Evolutionary conservation across 1,140 invertebrate species (phyloP).

Genomic region (Zelostemma sp.): DNA sequence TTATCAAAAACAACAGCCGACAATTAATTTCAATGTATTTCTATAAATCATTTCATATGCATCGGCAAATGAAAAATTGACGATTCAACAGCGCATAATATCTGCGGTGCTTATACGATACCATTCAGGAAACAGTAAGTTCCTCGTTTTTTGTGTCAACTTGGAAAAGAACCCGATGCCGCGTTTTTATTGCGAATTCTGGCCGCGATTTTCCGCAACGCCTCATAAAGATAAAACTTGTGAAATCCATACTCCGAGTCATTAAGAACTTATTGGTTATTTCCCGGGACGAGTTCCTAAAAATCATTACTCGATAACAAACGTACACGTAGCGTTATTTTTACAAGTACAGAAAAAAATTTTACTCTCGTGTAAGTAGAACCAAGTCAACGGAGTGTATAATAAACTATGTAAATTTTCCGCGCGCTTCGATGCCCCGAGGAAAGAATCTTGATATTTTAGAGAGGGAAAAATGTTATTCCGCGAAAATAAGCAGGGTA

Average conservation of each 20-base stretch:
- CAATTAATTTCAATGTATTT: too few species aligned
- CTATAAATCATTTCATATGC: too few species aligned
- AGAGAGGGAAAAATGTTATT: too few species aligned
- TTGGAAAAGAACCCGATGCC: neutral
- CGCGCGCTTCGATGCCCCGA: too few species aligned
- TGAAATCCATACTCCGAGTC: neutral
- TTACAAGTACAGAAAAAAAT: neutral
- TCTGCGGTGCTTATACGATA: too few species aligned
- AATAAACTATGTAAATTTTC: neutral
- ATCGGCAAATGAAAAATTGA: too few species aligned
- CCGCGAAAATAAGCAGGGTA: neutral
- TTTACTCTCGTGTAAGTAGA: neutral
- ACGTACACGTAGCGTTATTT: too few species aligned
- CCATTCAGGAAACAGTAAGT: neutral
- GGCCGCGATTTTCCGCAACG: neutral
- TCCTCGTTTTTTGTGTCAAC: neutral
- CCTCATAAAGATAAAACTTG: neutral
- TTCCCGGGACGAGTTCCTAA: too few species aligned
- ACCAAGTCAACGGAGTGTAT: neutral
- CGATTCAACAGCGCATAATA: too few species aligned
- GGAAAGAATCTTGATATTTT: too few species aligned
- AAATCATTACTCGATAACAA: too few species aligned
- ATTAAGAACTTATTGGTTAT: neutral
- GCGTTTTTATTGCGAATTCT: neutral
- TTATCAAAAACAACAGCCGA: too few species aligned